phyloP scores from a whole-genome alignment of 2,888 invertebrate genomes.

The Epicampocera succincta region DNA sequence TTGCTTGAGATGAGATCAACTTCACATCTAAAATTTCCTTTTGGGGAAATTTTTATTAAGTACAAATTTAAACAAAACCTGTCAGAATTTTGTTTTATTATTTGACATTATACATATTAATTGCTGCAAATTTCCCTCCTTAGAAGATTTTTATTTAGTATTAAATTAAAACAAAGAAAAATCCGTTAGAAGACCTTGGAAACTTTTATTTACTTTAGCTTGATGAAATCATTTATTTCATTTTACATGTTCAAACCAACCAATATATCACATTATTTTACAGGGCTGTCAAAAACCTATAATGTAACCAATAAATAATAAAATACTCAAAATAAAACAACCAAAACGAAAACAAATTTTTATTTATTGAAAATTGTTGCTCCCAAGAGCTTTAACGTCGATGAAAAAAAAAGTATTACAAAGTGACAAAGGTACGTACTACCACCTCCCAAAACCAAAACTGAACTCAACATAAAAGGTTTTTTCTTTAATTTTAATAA shows the following conservation, averaged over 20 bases:
- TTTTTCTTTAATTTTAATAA: slow-evolving; percentile 65
- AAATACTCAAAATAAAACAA: slow-evolving; percentile 58
- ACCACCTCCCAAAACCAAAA: slow-evolving; percentile 14
- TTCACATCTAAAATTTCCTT: too few species aligned
- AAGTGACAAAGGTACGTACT: slow-evolving; percentile 40
- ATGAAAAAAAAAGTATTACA: slow-evolving; percentile 42
- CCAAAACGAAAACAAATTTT: slow-evolving; percentile 62
- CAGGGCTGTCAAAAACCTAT: slow-evolving; percentile 65
- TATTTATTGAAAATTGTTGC: slow-evolving; percentile 77
- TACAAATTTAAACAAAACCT: too few species aligned
- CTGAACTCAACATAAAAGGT: slow-evolving; percentile 44
- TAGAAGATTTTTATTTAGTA: too few species aligned
- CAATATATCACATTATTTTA: slow-evolving; percentile 51
- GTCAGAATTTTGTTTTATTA: too few species aligned
- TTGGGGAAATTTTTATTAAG: too few species aligned
- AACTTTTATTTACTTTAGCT: background rate
- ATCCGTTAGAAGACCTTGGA: too few species aligned
- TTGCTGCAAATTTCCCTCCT: too few species aligned
- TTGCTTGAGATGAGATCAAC: too few species aligned
- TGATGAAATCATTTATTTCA: background rate
- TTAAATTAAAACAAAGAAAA: too few species aligned
- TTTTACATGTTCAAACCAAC: slow-evolving; percentile 1
- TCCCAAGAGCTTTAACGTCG: slow-evolving; percentile 71
- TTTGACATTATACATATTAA: too few species aligned
- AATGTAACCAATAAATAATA: slow-evolving; percentile 67